Evolutionary conservation across 2,797 vertebrate species (phyloP), one percentile per base, ranked within the genome.

Genomic region (Anguilla megastoma): DNA sequence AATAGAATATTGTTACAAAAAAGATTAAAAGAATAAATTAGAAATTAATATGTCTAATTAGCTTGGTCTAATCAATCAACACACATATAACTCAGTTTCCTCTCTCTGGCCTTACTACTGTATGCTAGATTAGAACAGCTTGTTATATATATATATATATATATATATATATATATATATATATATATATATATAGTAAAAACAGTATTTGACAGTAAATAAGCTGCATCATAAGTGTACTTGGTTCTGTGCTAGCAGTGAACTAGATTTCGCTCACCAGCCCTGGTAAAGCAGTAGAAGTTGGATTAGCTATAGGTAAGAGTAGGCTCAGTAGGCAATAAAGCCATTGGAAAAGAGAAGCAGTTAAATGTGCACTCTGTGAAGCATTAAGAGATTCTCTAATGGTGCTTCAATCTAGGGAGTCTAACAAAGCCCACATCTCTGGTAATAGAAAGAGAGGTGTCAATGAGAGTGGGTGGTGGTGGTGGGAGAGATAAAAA

Each of bases 401-500:
- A 85, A 79, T 84, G 69, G 50, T 84, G 83, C n/a, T 52, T 56
- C 71, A 21, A 56, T 3, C 56, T 6, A 60, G 66, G 60, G 63
- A 54, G 66, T 56, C 33, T 76, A 74, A 30, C 48, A 30, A 52
- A 52, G 50, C 50, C 50, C 9, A 10, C 50, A 52, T 52, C 71
- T 83, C 36, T 83, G 63, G 74, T 36, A 60, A 89, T 50, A 85
- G 24, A 52, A 52, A 52, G 50, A 52, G 50, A 52, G 50, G 50
- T 52, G 50, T 52, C 89, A 76, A 90, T 88, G 85, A 52, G 33
- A 80, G 90, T 80, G 60, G 89, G 87, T 33, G 88, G 89, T 85
- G 88, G 89, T 85, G 83, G 82, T 66, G 69, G 66, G 27, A 18
- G 60, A 88, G 60, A 88, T 88, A 88, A 87, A 90, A 90, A 91